Conservation (phyloP, 2,888 invertebrate genomes). For the Zaprionus lineosus region DNA sequence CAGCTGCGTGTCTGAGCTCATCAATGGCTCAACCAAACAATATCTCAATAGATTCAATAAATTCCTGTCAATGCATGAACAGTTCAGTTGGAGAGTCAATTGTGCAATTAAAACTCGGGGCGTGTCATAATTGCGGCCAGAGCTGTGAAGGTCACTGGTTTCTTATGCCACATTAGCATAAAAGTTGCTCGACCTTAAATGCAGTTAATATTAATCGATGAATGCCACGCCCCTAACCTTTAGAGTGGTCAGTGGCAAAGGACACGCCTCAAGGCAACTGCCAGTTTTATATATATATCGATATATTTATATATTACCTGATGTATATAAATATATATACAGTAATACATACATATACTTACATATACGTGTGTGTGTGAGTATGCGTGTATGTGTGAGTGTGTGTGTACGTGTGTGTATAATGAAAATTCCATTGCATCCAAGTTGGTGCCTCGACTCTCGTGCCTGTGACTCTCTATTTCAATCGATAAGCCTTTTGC, state of each 20-base stretch:
- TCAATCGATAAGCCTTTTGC: conserved; percentile 64
- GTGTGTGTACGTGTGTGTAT: no score
- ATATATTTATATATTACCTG: conserved; percentile 21
- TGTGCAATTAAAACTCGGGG: conserved; percentile 55
- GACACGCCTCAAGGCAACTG: conserved; percentile 39
- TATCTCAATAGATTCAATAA: conserved; percentile 15
- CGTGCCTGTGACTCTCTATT: conserved; percentile 52
- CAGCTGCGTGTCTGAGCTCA: conserved; percentile 27
- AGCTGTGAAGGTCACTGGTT: conserved; percentile 54
- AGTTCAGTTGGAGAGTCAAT: conserved; percentile 44
- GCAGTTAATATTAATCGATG: conserved; percentile 70
- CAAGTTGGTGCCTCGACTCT: conserved; percentile 20
- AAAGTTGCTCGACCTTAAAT: conserved; percentile 29
- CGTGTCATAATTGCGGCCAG: conserved; percentile 36
- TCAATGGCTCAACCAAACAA: conserved; percentile 8
- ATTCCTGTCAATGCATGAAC: conserved; percentile 36
- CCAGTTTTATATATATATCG: conserved; percentile 32
- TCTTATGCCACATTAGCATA: conserved; percentile 41
- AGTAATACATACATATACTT: conserved; percentile 22
- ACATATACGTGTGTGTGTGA: no score
- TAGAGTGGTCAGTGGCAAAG: conserved; percentile 28
- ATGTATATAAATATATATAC: conserved; percentile 31
- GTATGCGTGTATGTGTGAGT: no score
- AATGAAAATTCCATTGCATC: conserved; percentile 65
- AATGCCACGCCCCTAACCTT: conserved; percentile 55